phyloP scores from a whole-genome alignment of 2,113 vertebrate genomes.

The Polypterus senegalus region DNA sequence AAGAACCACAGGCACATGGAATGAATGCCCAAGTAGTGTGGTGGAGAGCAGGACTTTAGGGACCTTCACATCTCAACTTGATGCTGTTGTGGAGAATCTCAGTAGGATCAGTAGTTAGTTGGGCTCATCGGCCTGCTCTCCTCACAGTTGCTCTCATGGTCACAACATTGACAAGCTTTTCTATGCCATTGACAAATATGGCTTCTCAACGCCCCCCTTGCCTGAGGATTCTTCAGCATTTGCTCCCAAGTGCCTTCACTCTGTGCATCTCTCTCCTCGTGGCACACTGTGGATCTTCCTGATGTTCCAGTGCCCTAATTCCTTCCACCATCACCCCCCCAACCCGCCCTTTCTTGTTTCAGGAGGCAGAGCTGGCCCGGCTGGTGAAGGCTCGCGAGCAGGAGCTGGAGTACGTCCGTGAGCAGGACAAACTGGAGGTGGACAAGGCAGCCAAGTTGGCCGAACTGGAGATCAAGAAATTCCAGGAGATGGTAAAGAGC shows the following conservation, averaged over 20 bases:
- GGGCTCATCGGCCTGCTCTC: too few species aligned
- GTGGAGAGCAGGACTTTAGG: too few species aligned
- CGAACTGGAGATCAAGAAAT: conserved; percentile 52
- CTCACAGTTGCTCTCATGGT: too few species aligned
- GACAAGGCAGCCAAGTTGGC: conserved; percentile 52
- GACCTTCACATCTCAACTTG: too few species aligned
- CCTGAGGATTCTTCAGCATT: too few species aligned
- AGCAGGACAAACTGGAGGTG: conserved; percentile 56
- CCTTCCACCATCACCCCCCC: not conserved
- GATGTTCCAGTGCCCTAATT: not conserved
- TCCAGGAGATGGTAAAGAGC: conserved; percentile 47
- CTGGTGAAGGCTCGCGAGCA: conserved; percentile 56
- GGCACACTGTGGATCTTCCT: not conserved
- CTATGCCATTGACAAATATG: too few species aligned
- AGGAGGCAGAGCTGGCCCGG: conserved; percentile 67
- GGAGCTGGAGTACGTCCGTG: conserved; percentile 54
- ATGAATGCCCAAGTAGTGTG: too few species aligned
- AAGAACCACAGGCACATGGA: too few species aligned
- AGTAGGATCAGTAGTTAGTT: too few species aligned
- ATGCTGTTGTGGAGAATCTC: too few species aligned
- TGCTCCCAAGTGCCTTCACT: not conserved
- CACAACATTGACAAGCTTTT: too few species aligned
- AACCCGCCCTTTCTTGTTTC: not conserved
- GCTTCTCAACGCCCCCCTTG: too few species aligned
- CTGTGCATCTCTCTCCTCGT: not conserved